These are phyloP conservation scores for Latrodectus elegans DNA, from an alignment of 2,888 invertebrate genomes.

Conservation along the genomic window DNA sequence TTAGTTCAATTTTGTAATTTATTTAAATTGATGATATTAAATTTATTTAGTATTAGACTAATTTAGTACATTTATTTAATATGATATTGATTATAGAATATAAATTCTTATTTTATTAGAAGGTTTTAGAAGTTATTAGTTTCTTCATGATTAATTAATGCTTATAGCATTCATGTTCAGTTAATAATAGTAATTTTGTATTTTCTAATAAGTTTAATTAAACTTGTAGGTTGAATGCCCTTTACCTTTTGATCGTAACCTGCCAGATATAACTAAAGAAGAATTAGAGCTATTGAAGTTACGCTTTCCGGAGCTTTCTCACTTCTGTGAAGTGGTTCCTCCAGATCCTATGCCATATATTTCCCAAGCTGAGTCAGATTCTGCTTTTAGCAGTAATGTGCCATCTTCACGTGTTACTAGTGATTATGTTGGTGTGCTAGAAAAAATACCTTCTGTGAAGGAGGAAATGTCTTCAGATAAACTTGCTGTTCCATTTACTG, in stretches of 20 bases:
- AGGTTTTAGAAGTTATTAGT: too few species aligned
- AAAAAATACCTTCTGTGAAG: conserved; percentile 15
- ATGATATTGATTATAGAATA: too few species aligned
- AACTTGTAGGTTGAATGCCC: conserved; percentile 77
- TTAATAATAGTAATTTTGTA: too few species aligned
- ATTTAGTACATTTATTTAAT: too few species aligned
- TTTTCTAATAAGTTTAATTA: neutral
- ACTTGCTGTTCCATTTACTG: conserved; percentile 31
- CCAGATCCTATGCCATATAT: conserved; percentile 67
- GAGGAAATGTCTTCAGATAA: conserved; percentile 13
- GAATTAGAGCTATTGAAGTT: conserved; percentile 74
- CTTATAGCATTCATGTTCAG: too few species aligned
- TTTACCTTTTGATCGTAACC: conserved; percentile 74
- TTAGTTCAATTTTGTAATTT: too few species aligned
- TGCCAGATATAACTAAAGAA: conserved; percentile 74
- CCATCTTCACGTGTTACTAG: conserved; percentile 46
- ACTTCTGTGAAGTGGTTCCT: conserved; percentile 62
- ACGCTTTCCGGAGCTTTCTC: conserved; percentile 73
- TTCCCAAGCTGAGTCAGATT: conserved; percentile 45
- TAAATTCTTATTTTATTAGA: too few species aligned
- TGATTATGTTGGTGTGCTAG: conserved; percentile 26
- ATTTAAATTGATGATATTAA: too few species aligned
- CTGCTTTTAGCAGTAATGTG: conserved; percentile 64
- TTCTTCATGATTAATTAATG: too few species aligned
- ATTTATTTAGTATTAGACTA: too few species aligned